phyloP scores from a whole-genome alignment of 2,113 vertebrate species.

The Colinus virginianus region DNA sequence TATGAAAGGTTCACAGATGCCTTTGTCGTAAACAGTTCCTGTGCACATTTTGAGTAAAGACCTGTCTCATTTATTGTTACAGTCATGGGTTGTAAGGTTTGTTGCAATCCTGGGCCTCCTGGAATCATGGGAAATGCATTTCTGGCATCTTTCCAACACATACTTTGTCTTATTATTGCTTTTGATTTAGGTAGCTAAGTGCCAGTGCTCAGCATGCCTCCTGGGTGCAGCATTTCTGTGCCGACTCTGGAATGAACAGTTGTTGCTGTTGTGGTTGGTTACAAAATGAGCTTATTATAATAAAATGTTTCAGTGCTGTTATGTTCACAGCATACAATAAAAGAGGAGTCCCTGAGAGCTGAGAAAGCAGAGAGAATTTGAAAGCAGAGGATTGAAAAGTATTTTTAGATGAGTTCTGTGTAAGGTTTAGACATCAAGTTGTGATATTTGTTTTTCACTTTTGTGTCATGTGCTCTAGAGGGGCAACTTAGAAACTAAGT shows the following conservation, averaged over 20 bases:
- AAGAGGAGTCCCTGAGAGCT: constrained; percentile 12
- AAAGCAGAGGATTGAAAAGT: not conserved
- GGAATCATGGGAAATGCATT: not conserved
- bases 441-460: not conserved
- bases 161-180: not conserved
- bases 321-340: not conserved
- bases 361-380: not conserved
- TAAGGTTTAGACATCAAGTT: not conserved
- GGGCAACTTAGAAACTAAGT: not conserved
- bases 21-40: not conserved
- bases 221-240: not conserved
- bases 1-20: not conserved
- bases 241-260: constrained; percentile 32
- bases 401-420: not conserved
- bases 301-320: constrained; percentile 12
- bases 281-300: constrained; percentile 38
- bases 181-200: constrained; percentile 28
- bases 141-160: not conserved
- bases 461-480: not conserved
- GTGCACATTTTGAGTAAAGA: not conserved
- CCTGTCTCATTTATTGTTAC: not conserved
- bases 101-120: not conserved
- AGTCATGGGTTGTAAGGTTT: not conserved
- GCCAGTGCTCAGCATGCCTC: not conserved
- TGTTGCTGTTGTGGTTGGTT: constrained; percentile 32